A percentile compares a stretch with the other conserved stretches of the same genome.
Conservation (phyloP, 2,888 invertebrate genomes). For the Xanthorhoe spadicearia region DNA sequence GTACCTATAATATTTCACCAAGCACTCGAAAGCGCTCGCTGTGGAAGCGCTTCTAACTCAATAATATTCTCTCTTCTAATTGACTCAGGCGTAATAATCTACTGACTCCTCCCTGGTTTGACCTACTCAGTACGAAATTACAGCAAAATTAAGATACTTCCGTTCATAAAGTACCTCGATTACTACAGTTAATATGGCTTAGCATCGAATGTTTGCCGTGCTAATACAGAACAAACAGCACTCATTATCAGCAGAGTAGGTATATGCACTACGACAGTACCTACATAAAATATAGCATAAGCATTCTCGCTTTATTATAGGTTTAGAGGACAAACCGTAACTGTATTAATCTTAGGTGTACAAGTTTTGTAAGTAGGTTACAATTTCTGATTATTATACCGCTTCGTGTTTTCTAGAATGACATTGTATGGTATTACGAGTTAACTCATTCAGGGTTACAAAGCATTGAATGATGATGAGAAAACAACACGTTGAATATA, state of each 20-base stretch:
- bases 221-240: constrained; percentile 49
- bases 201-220: constrained; percentile 42
- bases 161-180: constrained; percentile 19
- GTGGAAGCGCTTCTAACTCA: constrained; percentile 38
- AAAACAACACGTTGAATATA: neutral
- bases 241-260: constrained; percentile 51
- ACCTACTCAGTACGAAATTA: constrained; percentile 35
- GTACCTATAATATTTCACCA: constrained; percentile 69
- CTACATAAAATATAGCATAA: constrained; percentile 36
- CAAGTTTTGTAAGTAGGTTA: constrained; percentile 19
- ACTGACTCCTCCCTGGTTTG: constrained; percentile 3
- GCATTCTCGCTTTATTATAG: constrained; percentile 52
- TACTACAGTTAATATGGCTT: constrained; percentile 15
- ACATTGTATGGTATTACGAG: constrained; percentile 3
- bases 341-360: constrained; percentile 43
- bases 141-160: constrained; percentile 37
- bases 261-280: constrained; percentile 24
- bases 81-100: constrained; percentile 20
- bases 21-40: constrained; percentile 55
- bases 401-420: constrained; percentile 3
- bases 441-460: neutral
- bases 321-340: constrained; percentile 56
- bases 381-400: constrained; percentile 24
- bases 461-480: neutral
- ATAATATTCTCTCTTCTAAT: constrained; percentile 36